Evolutionary conservation across 92 coral and sea anemone species (phyloP).

Genomic region (Epizoanthus ramosus): DNA sequence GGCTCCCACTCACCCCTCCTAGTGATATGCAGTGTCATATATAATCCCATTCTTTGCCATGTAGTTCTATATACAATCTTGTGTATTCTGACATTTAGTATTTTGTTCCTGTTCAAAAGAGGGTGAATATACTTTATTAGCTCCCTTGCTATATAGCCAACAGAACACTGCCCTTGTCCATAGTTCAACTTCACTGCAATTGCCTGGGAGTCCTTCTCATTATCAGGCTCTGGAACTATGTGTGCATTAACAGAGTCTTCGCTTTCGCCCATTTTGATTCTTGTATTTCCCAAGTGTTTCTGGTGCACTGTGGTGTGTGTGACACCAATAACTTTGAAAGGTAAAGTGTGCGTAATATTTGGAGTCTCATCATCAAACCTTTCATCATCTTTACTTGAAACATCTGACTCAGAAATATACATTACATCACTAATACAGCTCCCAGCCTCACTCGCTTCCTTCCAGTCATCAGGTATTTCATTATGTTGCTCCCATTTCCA

Average conservation of each 20-base stretch:
- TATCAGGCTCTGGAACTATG: slow-evolving; percentile 34
- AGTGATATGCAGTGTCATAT: slow-evolving; percentile 34
- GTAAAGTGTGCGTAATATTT: slow-evolving; percentile 35
- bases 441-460: slow-evolving; percentile 29
- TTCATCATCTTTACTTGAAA: slow-evolving; percentile 36
- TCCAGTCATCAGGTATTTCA: slow-evolving; percentile 22
- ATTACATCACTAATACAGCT: slow-evolving; percentile 3
- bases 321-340: slow-evolving; percentile 37
- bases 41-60: slow-evolving; percentile 48
- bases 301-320: slow-evolving; percentile 27
- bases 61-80: slow-evolving; percentile 25
- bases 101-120: neutral
- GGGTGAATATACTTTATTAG: slow-evolving; percentile 35
- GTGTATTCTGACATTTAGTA: slow-evolving; percentile 11
- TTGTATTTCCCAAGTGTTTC: slow-evolving; percentile 32
- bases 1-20: slow-evolving; percentile 47
- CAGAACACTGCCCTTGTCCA: slow-evolving; percentile 14
- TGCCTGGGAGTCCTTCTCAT: slow-evolving; percentile 27
- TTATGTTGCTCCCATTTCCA: slow-evolving; percentile 43
- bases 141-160: slow-evolving; percentile 48
- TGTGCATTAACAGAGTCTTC: slow-evolving; percentile 28
- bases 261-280: neutral
- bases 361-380: slow-evolving; percentile 14
- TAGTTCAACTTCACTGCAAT: slow-evolving; percentile 30
- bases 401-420: slow-evolving; percentile 27